Conservation (phyloP, 2,888 invertebrate species). For the Idaea biselata region DNA sequence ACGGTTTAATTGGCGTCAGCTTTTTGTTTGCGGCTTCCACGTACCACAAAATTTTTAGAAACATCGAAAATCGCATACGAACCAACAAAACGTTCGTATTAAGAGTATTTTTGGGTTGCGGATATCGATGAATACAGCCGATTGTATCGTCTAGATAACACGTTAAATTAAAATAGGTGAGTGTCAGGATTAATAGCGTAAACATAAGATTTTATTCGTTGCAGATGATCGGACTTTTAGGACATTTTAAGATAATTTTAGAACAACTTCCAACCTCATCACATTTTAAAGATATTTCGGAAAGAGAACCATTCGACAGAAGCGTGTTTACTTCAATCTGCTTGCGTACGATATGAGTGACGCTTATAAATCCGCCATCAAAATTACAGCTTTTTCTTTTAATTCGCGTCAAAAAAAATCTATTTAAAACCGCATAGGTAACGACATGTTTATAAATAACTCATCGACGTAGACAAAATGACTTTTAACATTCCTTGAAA, state of each 20-base stretch:
- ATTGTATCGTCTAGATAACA: background rate
- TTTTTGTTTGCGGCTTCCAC: conserved; percentile 15
- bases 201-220: background rate
- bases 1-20: conserved; percentile 1
- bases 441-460: conserved; percentile 15
- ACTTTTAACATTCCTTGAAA: conserved; percentile 48
- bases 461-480: conserved; percentile 7
- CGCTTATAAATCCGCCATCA: background rate
- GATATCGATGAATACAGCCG: background rate
- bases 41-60: conserved; percentile 11
- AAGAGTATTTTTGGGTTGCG: background rate
- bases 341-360: background rate
- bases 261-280: conserved; percentile 10
- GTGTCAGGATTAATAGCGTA: background rate
- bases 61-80: background rate
- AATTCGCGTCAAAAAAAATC: conserved; percentile 7
- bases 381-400: background rate
- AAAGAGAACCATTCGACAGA: background rate
- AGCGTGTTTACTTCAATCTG: background rate
- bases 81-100: conserved; percentile 26
- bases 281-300: background rate
- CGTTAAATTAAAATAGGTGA: background rate
- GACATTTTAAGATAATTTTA: conserved; percentile 22
- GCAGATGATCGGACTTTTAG: background rate
- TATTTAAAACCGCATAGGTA: conserved; percentile 8